These are phyloP conservation scores for Parotia lawesii DNA, from an alignment of 2,113 vertebrate genomes.

Conservation along the genomic window DNA sequence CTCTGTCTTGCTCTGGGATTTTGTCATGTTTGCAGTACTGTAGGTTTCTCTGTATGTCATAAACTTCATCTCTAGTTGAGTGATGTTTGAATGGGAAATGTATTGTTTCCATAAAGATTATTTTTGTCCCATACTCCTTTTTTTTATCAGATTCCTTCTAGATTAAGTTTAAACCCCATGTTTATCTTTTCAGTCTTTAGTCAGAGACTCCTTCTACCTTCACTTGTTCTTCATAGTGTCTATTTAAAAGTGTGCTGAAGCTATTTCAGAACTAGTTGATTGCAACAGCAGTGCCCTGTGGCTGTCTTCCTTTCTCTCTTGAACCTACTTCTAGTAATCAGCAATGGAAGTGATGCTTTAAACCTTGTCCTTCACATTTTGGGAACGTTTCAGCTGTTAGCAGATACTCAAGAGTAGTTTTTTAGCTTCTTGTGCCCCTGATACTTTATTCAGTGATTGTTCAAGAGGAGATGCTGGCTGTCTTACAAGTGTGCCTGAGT, in stretches of 20 bases:
- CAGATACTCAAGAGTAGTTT: background rate
- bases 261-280: background rate
- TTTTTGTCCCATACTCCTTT: background rate
- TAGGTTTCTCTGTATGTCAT: background rate
- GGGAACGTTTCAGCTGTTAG: background rate
- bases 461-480: background rate
- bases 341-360: background rate
- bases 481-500: background rate
- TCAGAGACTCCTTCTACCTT: background rate
- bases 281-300: background rate
- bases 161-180: background rate
- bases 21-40: background rate
- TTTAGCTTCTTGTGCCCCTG: rapidly evolving
- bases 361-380: background rate
- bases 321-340: background rate
- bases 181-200: background rate
- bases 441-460: background rate
- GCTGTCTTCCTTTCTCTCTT: background rate
- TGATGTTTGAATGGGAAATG: background rate
- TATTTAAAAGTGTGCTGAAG: background rate
- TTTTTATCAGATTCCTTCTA: background rate
- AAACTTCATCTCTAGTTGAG: background rate
- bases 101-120: background rate
- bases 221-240: background rate
- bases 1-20: background rate